Conservation (phyloP, 2,888 invertebrate species). For the Tipula lateralis region DNA sequence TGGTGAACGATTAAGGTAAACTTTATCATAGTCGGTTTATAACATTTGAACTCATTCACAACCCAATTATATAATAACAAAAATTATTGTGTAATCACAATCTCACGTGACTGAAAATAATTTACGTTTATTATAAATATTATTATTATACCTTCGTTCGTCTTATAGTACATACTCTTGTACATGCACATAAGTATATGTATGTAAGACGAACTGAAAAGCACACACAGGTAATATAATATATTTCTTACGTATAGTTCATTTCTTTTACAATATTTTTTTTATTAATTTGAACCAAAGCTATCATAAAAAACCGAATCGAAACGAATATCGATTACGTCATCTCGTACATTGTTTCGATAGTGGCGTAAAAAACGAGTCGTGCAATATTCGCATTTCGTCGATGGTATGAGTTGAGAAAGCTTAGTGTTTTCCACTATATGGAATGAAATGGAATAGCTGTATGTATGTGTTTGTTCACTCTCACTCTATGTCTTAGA, state of each 20-base stretch:
- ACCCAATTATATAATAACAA: background rate
- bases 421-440: background rate
- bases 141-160: background rate
- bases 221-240: background rate
- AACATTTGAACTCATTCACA: background rate
- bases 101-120: background rate
- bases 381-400: background rate
- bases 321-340: background rate
- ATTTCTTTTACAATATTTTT: background rate
- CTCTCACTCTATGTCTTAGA: background rate
- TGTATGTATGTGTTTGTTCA: background rate
- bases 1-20: background rate
- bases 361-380: background rate
- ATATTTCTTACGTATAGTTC: background rate
- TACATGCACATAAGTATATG: background rate
- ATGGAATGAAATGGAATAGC: too few relatives aligned
- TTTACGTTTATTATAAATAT: constrained; percentile 12
- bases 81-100: constrained; percentile 12
- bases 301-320: background rate
- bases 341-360: background rate
- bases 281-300: background rate
- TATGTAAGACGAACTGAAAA: background rate
- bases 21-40: background rate
- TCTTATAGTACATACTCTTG: background rate
- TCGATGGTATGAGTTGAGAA: background rate